These are phyloP conservation scores for Erythrolamprus reginae DNA, from an alignment of 2,113 vertebrate genomes.

Conservation along the genomic window DNA sequence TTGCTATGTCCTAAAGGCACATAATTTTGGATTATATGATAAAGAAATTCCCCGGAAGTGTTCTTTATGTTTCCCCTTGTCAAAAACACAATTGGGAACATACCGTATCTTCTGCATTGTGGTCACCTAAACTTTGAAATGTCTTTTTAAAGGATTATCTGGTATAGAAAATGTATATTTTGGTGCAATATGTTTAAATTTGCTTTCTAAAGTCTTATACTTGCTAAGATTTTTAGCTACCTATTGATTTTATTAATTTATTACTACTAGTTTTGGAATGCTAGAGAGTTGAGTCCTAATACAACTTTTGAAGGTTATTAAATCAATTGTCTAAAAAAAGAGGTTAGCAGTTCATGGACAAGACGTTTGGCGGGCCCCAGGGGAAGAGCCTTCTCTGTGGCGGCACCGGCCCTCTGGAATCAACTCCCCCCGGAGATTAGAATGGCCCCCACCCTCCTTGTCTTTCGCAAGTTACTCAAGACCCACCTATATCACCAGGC, in stretches of 20 bases:
- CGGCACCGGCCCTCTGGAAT: too few relatives aligned
- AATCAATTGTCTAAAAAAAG: background rate
- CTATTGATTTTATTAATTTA: background rate
- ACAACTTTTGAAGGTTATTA: background rate
- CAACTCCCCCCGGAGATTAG: too few relatives aligned
- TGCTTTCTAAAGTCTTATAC: background rate
- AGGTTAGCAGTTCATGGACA: background rate
- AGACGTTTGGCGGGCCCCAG: too few relatives aligned
- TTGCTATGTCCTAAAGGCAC: background rate
- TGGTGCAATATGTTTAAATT: background rate
- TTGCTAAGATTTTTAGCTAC: background rate
- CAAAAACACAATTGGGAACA: background rate
- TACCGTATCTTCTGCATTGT: background rate
- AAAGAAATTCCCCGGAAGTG: background rate
- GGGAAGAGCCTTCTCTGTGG: too few relatives aligned
- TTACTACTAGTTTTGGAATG: background rate
- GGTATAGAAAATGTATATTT: background rate
- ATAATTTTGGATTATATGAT: background rate
- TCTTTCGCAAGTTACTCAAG: too few relatives aligned
- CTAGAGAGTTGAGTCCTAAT: background rate
- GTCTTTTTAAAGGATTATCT: background rate
- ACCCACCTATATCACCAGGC: too few relatives aligned
- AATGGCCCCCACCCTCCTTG: too few relatives aligned
- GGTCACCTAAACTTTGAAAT: background rate
- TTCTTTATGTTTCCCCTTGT: background rate